phyloP scores from a whole-genome alignment of 2,113 vertebrate genomes.

The Silurus asotus region DNA sequence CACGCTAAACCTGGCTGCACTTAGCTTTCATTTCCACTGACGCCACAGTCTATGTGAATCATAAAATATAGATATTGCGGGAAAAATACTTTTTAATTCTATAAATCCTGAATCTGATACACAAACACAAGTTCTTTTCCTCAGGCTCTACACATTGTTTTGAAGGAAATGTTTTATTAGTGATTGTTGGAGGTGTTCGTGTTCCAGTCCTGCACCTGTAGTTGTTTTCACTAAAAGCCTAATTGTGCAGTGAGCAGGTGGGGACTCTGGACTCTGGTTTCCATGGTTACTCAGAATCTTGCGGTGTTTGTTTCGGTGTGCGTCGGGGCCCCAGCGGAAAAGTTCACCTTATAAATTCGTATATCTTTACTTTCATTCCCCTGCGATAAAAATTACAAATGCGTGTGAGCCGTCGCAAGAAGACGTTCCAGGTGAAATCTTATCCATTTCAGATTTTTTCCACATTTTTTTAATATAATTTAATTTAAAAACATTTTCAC shows the following conservation, averaged over 20 bases:
- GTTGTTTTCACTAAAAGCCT: slow-evolving; percentile 24
- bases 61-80: too few relatives aligned
- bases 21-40: too few relatives aligned
- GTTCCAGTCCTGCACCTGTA: background rate
- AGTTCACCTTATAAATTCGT: slow-evolving; percentile 8
- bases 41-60: too few relatives aligned
- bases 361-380: background rate
- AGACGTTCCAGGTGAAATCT: background rate
- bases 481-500: too few relatives aligned
- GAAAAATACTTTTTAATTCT: too few relatives aligned
- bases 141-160: background rate
- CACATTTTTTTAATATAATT: too few relatives aligned
- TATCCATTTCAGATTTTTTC: background rate
- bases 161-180: background rate
- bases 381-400: background rate
- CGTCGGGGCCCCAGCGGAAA: too few relatives aligned
- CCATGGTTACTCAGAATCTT: background rate
- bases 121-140: too few relatives aligned
- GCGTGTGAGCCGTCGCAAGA: background rate
- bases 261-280: too few relatives aligned
- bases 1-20: too few relatives aligned
- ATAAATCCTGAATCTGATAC: too few relatives aligned
- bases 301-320: slow-evolving; percentile 1
- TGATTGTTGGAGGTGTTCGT: background rate
- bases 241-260: too few relatives aligned